These are phyloP conservation scores for Cephus sareptanus DNA, from an alignment of 2,888 invertebrate species.

Conservation along the genomic window DNA sequence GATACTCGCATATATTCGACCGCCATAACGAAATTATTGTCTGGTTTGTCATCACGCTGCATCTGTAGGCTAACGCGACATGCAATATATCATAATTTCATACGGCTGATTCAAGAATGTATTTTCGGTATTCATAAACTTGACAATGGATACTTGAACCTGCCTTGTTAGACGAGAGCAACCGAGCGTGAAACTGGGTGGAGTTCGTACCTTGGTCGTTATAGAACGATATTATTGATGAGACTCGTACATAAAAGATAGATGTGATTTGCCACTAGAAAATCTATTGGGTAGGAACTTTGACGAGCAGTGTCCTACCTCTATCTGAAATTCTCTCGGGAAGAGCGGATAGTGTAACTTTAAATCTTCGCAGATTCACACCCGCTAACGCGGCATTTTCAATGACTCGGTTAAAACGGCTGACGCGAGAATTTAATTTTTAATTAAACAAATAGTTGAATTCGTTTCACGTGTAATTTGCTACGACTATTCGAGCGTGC, in stretches of 20 bases:
- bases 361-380: background rate
- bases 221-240: constrained; percentile 6
- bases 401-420: background rate
- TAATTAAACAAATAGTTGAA: constrained; percentile 51
- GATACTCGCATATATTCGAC: background rate
- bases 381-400: background rate
- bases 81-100: constrained; percentile 56
- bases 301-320: background rate
- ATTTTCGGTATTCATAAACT: constrained; percentile 53
- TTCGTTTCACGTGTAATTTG: constrained; percentile 50
- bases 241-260: background rate
- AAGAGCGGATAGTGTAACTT: background rate
- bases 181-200: constrained; percentile 53
- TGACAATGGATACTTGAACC: constrained; percentile 53
- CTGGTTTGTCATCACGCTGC: background rate
- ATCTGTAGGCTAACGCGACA: constrained; percentile 16
- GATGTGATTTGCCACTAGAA: background rate
- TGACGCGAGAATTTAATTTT: constrained; percentile 43
- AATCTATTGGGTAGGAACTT: background rate
- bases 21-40: background rate
- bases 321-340: background rate
- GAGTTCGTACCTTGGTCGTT: constrained; percentile 33
- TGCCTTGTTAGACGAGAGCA: constrained; percentile 50
- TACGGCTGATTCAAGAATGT: constrained; percentile 35
- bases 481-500: constrained; percentile 37